phyloP scores from a whole-genome alignment of 2,888 invertebrate genomes.

The Morpho deidamia region DNA sequence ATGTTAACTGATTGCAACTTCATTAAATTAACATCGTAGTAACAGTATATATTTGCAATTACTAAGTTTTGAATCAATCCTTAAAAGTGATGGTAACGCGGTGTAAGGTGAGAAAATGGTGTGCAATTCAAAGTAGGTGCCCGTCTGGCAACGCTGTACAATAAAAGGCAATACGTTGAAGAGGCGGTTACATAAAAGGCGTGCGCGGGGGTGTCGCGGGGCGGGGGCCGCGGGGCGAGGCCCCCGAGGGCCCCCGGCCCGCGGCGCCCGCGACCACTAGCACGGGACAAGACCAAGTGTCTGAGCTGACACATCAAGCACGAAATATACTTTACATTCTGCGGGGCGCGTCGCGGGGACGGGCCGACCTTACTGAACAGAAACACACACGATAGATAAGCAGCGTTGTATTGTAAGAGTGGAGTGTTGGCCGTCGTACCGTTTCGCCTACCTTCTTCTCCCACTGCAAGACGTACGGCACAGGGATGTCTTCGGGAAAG shows the following conservation, averaged over 20 bases:
- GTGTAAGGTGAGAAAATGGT: neutral
- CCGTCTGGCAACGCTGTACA: constrained; percentile 27
- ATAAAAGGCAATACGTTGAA: constrained; percentile 64
- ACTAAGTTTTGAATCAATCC: no score
- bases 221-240: constrained; percentile 41
- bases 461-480: constrained; percentile 99
- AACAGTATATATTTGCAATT: no score
- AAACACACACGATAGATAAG: constrained; percentile 77
- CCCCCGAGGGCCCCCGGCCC: constrained; percentile 55
- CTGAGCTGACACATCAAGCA: constrained; percentile 51
- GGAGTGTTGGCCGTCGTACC: constrained; percentile 87
- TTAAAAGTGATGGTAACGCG: no score
- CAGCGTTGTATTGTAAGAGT: constrained; percentile 77
- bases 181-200: constrained; percentile 56
- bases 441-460: constrained; percentile 99
- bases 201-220: constrained; percentile 59
- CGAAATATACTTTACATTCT: constrained; percentile 71
- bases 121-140: neutral
- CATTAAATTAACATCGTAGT: no score
- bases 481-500: constrained; percentile 96
- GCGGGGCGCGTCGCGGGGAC: constrained; percentile 69
- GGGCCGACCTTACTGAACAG: constrained; percentile 77
- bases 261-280: constrained; percentile 62
- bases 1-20: no score
- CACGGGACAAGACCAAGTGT: constrained; percentile 60